Evolutionary conservation across 2,888 invertebrate species (phyloP), one percentile per base, ranked within the genome.

Genomic region (Tetrapedia diversipes): DNA sequence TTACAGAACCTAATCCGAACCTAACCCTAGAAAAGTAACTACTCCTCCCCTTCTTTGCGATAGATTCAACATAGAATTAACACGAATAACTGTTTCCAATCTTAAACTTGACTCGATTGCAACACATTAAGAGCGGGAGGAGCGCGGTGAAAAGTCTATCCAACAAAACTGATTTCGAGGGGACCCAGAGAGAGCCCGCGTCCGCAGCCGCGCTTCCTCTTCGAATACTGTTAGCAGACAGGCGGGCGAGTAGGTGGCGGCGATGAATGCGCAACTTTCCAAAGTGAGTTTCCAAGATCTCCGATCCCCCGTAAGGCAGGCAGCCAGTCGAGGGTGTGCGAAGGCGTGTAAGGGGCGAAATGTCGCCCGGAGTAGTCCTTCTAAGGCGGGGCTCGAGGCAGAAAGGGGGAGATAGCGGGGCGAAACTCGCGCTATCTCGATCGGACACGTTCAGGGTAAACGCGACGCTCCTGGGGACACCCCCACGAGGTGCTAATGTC

Each of bases 401-500:
- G 51, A 41, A n/a, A 39, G 64, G 69, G 61, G 51, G 81, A 71
- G 82, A 79, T 75, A 80, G 66, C 71, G 45, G 24, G n/a, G 60
- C 32, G 72, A 77, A 79, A 67, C 67, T 77, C 83, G 81, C 77
- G 64, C 47, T 84, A 84, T 84, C 84, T 79, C 84, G 84, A 84
- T 84, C 57, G 80, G 79, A 79, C 84, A 79, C 80, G 77, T 80
- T 77, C n/a, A n/a, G 81, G 72, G 82, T 74, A 56, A n/a, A 66
- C 70, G 64, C 69, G 68, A 49, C 45, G 79, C 53, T 60, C 22
- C 34, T 32, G 34, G 75, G 76, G 79, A 71, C 81, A 77, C 61
- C 73, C 75, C 77, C 71, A 80, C 80, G 84, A 86, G 82, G 86
- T 86, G 86, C 79, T 86, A 86, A 86, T 86, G 86, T 85, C 86